Evolutionary conservation across 2,888 invertebrate species (phyloP), one percentile per base, ranked within the genome.

Genomic region (Actias luna): DNA sequence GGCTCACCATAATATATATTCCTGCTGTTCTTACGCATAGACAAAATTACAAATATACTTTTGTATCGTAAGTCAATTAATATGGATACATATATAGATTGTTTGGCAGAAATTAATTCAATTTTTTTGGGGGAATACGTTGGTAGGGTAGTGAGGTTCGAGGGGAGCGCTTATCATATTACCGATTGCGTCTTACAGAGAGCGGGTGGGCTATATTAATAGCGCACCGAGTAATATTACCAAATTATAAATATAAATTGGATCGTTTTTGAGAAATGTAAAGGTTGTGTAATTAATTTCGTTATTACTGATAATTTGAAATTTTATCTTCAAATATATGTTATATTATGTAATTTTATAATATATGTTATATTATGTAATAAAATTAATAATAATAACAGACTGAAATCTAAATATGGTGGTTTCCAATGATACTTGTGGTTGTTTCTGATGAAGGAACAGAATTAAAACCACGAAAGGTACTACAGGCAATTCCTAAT

Each of bases 31-130:
- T 22, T 12, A 50, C 22, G 25, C 25, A 12, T 8, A 4, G 22
- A 25, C 22, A 50, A 25, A 25, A 50, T 25, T 22, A 29, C 68
- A 74, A 74, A 77, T 81, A 72, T 73, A 71, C 75, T 78, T 72
- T 64, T 75, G 75, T 59, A 59, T 59, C 25, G 39, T n/a, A 36
- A 33, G 59, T 39, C 80, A 87, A 82, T 83, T 83, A 78, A 85
- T 82, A 50, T 42, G 5, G 22, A 25, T 12, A 50, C 12, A 12
- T 50, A 64, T 70, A 81, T 85, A 82, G 82, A 87, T 84, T 87
- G 87, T 86, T 87, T 86, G 78, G 77, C 75, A 80, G 73, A 86
- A 87, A 88, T 86, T 87, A 87, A 88, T 88, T 87, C 84, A 86
- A 87, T 88, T 88, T 87, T 87, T 85, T 77, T 74, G 79, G 83